Conservation (phyloP, 2,113 vertebrate genomes). For the Pelecanoides urinatrix region DNA sequence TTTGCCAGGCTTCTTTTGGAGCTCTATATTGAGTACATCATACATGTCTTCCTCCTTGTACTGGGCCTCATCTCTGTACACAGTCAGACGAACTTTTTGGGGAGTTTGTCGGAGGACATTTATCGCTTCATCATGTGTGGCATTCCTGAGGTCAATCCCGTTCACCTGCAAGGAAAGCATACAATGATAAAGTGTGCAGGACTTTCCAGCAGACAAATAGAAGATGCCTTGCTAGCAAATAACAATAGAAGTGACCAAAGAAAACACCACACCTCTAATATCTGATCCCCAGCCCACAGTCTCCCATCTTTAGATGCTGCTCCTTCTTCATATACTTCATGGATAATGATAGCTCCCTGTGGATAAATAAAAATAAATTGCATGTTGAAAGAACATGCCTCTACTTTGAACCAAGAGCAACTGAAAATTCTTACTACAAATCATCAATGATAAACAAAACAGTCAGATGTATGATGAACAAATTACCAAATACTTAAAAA, state of each 20-base stretch:
- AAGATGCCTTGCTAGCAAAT: neutral
- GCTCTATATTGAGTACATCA: constrained; percentile 86
- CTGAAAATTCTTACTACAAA: neutral
- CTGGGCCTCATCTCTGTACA: constrained; percentile 93
- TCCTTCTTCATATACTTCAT: constrained; percentile 97
- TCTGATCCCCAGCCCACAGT: constrained; percentile 97
- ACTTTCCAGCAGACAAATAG: neutral
- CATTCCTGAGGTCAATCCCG: constrained; percentile 87
- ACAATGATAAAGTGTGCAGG: neutral
- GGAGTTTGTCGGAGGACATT: constrained; percentile 94
- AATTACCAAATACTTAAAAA: neutral
- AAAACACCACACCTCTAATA: constrained; percentile 84
- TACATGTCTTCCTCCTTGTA: constrained; percentile 96
- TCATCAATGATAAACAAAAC: neutral
- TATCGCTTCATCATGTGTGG: constrained; percentile 95
- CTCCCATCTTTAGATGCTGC: constrained; percentile 96
- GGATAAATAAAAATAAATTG: neutral
- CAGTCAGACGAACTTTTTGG: constrained; percentile 84
- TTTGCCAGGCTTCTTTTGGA: constrained; percentile 90
- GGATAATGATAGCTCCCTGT: constrained; percentile 96
- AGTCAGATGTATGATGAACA: neutral
- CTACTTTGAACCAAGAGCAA: neutral
- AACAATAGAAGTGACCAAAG: neutral
- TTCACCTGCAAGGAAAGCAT: constrained; percentile 80
- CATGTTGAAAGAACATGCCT: neutral